Base-by-base conservation (phyloP, 2,888 invertebrate species). In the Plebejus argus region DNA sequence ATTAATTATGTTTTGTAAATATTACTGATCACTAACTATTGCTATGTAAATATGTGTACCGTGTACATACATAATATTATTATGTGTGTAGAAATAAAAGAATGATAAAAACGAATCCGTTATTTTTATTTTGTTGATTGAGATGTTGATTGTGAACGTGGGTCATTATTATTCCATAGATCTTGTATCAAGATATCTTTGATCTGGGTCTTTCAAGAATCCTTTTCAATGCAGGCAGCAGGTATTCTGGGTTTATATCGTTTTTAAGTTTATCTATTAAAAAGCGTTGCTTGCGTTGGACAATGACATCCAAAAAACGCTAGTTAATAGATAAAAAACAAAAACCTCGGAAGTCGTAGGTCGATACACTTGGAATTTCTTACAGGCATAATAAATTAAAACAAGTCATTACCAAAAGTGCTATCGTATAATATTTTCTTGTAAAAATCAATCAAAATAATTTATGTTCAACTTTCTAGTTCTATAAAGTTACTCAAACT, bases 1-100 rank as follows among this genome's bases (percentile, higher is more conserved):
- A 28, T 15, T 66, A 66, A 18, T 18, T 15, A 28, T 28, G 66
- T 66, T 66, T 18, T 66, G 66, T 66, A 66, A 15, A 66, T 66
- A 66, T 28, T 33, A 20, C 8, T 15, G 28, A 66, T 15, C 23
- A 66, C 12, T 66, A 28, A 61, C 28, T 66, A 66, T 33, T 33
- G 28, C 15, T 66, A 28, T 66, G 66, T 66, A 66, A 66, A 66
- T 66, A 66, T 66, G 66, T 66, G 66, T 66, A 66, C 28, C 6
- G 5, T 33, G 66, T 33, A 33, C 66, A 66, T 33, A 18, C 66
- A 66, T 28, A 66, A 58, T 58, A 20, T 58, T 23, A 56, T 4
- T 61, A 61, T 58, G 58, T 66, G 23, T 66, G 66, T 6, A 15
- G 15, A 66, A 66, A 66, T 66, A 66, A 66, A 66, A 33, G 15